These are phyloP conservation scores for Apostichopus japonicus DNA, from an alignment of 35 echinoderm and acorn worm genomes.

Conservation along the genomic window DNA sequence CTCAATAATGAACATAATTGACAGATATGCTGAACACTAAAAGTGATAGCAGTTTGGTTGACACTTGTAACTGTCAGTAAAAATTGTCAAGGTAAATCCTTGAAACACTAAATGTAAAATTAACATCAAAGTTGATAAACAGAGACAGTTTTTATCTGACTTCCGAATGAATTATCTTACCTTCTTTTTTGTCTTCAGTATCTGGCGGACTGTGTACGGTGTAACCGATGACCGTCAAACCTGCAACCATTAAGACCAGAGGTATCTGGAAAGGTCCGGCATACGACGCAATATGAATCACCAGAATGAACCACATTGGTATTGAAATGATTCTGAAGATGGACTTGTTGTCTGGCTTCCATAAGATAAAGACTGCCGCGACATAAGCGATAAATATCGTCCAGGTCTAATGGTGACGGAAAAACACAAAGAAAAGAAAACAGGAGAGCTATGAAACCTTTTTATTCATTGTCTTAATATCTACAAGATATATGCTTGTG, in stretches of 20 bases:
- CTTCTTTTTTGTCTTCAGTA: background rate
- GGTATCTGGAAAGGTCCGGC: conserved; percentile 47
- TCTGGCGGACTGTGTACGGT: background rate
- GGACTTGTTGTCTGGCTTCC: conserved; percentile 57
- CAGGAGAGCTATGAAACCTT: no score
- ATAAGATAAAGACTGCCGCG: conserved; percentile 31
- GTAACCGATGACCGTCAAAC: conserved; percentile 33
- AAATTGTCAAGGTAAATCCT: no score
- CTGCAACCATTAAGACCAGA: background rate
- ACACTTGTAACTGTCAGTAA: no score
- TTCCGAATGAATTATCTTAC: background rate
- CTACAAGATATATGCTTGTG: background rate
- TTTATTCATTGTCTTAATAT: background rate
- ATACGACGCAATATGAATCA: conserved; percentile 20
- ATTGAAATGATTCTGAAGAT: conserved; percentile 30
- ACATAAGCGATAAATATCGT: conserved; percentile 44
- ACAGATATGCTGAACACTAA: no score
- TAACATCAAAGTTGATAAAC: no score
- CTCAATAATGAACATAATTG: no score
- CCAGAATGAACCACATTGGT: conserved; percentile 7
- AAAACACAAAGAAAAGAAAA: background rate
- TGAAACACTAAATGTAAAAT: no score
- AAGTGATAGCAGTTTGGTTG: no score
- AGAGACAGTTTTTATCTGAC: background rate
- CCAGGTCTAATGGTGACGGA: conserved; percentile 29